These are phyloP conservation scores for Autographa gamma DNA, from an alignment of 2,888 invertebrate species.

Conservation along the genomic window DNA sequence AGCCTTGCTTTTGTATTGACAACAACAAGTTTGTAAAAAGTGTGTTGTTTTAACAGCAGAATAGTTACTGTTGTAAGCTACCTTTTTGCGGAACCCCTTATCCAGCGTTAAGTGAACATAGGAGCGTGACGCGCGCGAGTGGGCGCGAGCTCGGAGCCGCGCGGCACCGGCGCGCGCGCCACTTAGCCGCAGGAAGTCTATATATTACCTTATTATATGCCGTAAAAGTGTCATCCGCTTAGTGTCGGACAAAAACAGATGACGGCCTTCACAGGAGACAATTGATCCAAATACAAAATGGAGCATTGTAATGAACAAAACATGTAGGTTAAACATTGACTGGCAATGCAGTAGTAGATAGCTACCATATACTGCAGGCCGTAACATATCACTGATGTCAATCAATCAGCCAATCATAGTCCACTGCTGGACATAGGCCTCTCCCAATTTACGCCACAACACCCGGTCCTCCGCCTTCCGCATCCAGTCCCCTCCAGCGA, in stretches of 20 bases:
- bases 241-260: slow-evolving; percentile 57
- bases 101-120: slow-evolving; percentile 41
- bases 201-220: slow-evolving; percentile 85
- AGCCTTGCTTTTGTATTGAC: no score
- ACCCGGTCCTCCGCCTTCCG: no score
- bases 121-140: slow-evolving; percentile 47
- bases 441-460: no score
- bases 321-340: background rate
- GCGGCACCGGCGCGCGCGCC: slow-evolving; percentile 69
- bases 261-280: slow-evolving; percentile 54
- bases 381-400: no score
- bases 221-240: slow-evolving; percentile 79
- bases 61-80: slow-evolving; percentile 7
- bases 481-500: no score
- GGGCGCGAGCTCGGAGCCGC: slow-evolving; percentile 62
- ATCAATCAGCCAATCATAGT: no score
- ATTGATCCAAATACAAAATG: slow-evolving; percentile 32
- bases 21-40: background rate
- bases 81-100: slow-evolving; percentile 13
- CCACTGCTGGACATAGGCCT: no score
- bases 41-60: background rate
- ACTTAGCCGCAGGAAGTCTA: slow-evolving; percentile 82
- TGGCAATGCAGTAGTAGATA: no score
- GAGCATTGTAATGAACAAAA: background rate
- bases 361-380: no score